Conservation (phyloP, 2,113 vertebrate genomes). For the Ellobius talpinus region DNA sequence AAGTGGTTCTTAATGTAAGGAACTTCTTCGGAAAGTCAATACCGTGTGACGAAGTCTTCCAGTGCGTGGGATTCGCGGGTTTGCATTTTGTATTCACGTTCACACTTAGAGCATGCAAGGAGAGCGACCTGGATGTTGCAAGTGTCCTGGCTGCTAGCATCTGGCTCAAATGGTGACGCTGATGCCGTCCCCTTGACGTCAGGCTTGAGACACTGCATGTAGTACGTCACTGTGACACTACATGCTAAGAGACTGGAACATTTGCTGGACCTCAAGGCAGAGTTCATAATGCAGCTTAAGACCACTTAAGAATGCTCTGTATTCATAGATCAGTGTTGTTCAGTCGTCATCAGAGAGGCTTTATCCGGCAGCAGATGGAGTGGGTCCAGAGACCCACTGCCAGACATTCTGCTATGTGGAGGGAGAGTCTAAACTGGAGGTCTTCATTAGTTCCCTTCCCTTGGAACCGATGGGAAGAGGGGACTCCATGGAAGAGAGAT, state of each 20-base stretch:
- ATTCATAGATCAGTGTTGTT: background rate
- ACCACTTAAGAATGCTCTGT: background rate
- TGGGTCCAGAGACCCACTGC: background rate
- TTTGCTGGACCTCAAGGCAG: background rate
- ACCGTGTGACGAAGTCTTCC: background rate
- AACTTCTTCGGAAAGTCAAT: background rate
- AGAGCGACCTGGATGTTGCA: background rate
- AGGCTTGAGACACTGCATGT: background rate
- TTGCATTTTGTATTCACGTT: background rate
- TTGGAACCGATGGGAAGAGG: background rate
- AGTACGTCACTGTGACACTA: too few relatives aligned
- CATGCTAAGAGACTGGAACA: background rate
- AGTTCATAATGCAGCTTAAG: too few relatives aligned
- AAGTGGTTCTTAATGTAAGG: slow-evolving; percentile 2
- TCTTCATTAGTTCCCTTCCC: background rate
- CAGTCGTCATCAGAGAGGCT: background rate
- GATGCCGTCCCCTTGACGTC: background rate
- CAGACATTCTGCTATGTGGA: background rate
- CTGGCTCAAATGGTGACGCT: background rate
- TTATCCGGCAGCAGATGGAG: background rate
- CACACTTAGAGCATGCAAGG: background rate
- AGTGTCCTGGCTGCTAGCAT: background rate
- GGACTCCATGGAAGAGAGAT: background rate
- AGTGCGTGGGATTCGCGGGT: background rate
- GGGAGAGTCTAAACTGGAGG: background rate